Percentiles rank a stretch among this genome's conserved stretches.
Conservation (phyloP, 2,888 invertebrate species). For the Petrophora chlorosata region DNA sequence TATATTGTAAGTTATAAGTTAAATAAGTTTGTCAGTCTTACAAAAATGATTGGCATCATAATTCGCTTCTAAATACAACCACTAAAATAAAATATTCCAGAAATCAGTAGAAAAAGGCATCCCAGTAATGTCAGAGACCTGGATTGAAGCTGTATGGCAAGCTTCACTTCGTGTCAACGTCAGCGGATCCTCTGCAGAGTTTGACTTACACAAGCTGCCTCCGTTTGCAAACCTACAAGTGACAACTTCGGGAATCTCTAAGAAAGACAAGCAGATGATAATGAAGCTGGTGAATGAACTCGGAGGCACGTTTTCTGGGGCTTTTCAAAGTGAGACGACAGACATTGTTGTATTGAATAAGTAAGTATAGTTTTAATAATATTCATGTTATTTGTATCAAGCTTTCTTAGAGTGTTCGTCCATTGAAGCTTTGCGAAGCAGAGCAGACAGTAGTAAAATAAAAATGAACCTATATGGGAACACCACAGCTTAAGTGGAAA, state of each 20-base stretch:
- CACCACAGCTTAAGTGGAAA: no score
- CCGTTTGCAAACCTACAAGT: conserved; percentile 91
- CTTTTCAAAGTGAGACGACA: conserved; percentile 78
- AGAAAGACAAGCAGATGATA: conserved; percentile 85
- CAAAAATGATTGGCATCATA: background rate
- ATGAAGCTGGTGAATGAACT: conserved; percentile 87
- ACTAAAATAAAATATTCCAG: conserved; percentile 56
- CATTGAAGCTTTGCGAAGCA: no score
- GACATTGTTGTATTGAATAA: conserved; percentile 82
- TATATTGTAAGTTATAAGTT: conserved; percentile 84
- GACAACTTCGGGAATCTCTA: conserved; percentile 89
- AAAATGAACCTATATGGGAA: no score
- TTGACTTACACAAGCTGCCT: conserved; percentile 84
- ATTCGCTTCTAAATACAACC: background rate
- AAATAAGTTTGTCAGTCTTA: background rate
- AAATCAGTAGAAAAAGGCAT: conserved; percentile 87
- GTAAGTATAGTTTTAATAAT: conserved; percentile 61
- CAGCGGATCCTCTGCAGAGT: conserved; percentile 85
- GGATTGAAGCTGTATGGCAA: conserved; percentile 93
- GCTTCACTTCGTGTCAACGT: conserved; percentile 85
- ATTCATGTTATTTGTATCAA: no score
- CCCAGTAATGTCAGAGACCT: conserved; percentile 89
- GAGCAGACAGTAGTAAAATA: no score
- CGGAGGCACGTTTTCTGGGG: conserved; percentile 86
- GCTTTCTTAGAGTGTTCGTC: no score